Base-by-base conservation (phyloP, 2,797 vertebrate species). In the Brachyalestes nurse region DNA sequence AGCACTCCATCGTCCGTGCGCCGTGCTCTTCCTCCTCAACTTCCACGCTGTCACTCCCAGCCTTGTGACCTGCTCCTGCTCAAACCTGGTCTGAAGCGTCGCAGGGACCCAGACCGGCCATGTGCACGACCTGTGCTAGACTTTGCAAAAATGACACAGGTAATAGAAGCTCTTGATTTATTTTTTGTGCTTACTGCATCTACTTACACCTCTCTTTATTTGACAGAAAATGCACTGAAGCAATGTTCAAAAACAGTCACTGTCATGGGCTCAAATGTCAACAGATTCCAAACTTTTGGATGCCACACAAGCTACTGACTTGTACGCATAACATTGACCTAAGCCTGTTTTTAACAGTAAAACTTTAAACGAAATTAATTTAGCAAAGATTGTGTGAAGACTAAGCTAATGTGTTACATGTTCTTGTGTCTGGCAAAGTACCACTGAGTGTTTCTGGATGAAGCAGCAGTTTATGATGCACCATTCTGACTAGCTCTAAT, bases 41-140 rank as follows among this genome's bases (percentile, higher is more conserved):
- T 97, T 82, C 96, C 96, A 0, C 95, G 96, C 86, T 97, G 96
- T 91, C 96, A 97, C 88, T 97, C 96, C 9, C 97, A 97, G 88
- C 96, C 96, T 78, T 97, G 96, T 65, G 96, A 98, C 87, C 92
- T 97, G 86, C 95, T 96, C 83, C 94, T 93, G 76, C 95, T 96
- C 66, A 97, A 97, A 87, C 95, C 95, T 0, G 94, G 95, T 19
- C 90, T 96, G 83, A 95, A 96, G 89, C 90, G 95, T 25, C 94
- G 96, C 21, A 93, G 95, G 0, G 95, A 96, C 87, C 93, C 92
- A 0, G 96, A 97, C 81, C 89, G 90, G 28, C 94, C 96, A 78
- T 95, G 95, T 34, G 94, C 94, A 58, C 90, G 96, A 45, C 95
- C 96, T n/a, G 95, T 94, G 19, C 93, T 96, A 12, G 95, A 95